phyloP scores from a whole-genome alignment of 2,888 invertebrate genomes.

The Quadriops clusia region DNA sequence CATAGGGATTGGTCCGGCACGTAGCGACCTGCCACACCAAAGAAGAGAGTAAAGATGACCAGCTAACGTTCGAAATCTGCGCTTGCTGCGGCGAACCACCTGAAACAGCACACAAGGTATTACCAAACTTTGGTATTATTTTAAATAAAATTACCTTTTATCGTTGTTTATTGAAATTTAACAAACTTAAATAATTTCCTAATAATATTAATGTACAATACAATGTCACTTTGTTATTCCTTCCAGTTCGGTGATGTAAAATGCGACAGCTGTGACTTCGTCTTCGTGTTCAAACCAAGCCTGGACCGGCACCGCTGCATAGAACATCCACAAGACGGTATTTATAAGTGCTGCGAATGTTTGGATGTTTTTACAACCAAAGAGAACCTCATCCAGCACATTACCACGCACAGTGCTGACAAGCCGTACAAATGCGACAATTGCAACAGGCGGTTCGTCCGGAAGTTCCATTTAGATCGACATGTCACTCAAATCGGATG shows the following conservation, averaged over 20 bases:
- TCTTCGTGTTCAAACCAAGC: conserved; percentile 56
- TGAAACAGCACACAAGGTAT: conserved; percentile 42
- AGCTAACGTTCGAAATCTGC: conserved; percentile 37
- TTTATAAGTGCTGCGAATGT: conserved; percentile 55
- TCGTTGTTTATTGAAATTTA: conserved; percentile 2
- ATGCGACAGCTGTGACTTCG: conserved; percentile 54
- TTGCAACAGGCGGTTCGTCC: conserved; percentile 60
- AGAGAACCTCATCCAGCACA: conserved; percentile 51
- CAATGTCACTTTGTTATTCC: conserved; percentile 1
- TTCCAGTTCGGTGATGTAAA: conserved; percentile 41
- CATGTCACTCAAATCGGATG: conserved; percentile 60
- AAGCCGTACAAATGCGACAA: conserved; percentile 52
- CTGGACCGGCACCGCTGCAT: conserved; percentile 53
- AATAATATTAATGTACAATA: conserved; percentile 3
- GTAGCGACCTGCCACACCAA: conserved; percentile 28
- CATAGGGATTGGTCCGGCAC: conserved; percentile 36
- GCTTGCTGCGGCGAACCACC: conserved; percentile 47
- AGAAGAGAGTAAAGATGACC: conserved; percentile 26
- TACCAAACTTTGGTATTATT: conserved; percentile 4
- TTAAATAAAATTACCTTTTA: conserved; percentile 2
- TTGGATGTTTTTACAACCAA: conserved; percentile 52
- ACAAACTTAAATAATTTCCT: background rate
- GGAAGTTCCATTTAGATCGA: conserved; percentile 62
- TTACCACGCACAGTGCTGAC: conserved; percentile 49
- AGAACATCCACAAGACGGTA: conserved; percentile 52